Evolutionary conservation across 23 tunicate genomes (phyloP).

Genomic region (Botrylloides violaceus): DNA sequence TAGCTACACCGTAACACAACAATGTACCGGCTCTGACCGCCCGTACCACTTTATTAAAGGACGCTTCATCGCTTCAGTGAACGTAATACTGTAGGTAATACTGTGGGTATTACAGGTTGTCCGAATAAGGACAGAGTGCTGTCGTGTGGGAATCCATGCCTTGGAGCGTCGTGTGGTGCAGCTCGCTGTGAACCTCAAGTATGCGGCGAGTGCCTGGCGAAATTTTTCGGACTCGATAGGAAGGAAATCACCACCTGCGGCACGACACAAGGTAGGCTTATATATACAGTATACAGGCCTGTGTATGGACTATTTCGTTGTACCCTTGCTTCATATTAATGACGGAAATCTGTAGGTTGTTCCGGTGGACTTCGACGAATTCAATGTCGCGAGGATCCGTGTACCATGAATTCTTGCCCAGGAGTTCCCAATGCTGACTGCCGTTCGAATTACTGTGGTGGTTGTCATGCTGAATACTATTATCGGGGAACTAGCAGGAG

Average conservation of each 20-base stretch:
- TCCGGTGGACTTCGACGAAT: neutral
- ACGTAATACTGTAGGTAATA: too few relatives aligned
- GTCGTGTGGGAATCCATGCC: slow-evolving; percentile 6
- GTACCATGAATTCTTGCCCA: neutral
- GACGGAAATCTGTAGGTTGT: neutral
- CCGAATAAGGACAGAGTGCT: neutral
- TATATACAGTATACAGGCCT: neutral
- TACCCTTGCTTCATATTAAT: too few relatives aligned
- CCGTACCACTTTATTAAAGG: too few relatives aligned
- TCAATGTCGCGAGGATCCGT: slow-evolving; percentile 1
- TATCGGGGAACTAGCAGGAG: neutral
- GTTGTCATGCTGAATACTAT: neutral
- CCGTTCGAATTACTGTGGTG: slow-evolving; percentile 1
- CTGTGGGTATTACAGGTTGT: slow-evolving; percentile 1
- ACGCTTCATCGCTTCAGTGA: too few relatives aligned
- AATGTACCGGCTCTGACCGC: too few relatives aligned
- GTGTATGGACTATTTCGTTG: too few relatives aligned
- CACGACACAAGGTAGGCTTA: neutral
- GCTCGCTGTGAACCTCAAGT: neutral
- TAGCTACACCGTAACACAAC: too few relatives aligned
- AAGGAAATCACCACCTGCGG: neutral
- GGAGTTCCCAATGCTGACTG: neutral
- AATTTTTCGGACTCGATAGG: slow-evolving; percentile 1
- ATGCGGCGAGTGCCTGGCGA: slow-evolving; percentile 7
- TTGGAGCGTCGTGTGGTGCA: neutral